phyloP scores from a whole-genome alignment of 2,888 invertebrate species.

The Tolmerus cingulatus region DNA sequence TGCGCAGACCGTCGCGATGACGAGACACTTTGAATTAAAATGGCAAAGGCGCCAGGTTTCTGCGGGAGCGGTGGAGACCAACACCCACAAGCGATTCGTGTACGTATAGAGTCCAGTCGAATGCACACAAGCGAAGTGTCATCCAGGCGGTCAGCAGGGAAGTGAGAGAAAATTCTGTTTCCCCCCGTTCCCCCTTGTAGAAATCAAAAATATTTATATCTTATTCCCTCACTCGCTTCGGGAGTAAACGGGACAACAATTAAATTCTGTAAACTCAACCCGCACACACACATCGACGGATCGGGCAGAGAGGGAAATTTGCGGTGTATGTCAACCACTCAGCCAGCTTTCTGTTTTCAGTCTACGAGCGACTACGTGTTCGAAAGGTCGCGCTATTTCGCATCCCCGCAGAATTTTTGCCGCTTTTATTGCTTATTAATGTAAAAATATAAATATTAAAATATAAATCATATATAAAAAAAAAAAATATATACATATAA shows the following conservation, averaged over 20 bases:
- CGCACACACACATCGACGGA: background rate
- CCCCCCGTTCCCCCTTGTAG: no score
- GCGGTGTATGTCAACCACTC: background rate
- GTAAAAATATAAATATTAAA: constrained; percentile 42
- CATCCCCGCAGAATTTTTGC: constrained; percentile 54
- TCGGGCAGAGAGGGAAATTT: background rate
- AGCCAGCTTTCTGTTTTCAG: constrained; percentile 54
- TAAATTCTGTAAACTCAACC: no score
- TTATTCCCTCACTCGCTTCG: background rate
- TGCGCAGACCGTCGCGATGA: background rate
- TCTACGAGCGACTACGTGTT: constrained; percentile 64
- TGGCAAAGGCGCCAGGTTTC: constrained; percentile 3
- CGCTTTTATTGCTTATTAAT: constrained; percentile 54
- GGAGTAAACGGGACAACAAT: background rate
- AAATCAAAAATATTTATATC: background rate
- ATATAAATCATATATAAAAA: background rate
- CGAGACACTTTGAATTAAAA: background rate
- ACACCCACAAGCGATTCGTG: background rate
- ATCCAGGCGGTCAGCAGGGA: background rate
- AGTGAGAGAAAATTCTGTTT: background rate
- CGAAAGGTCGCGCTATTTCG: constrained; percentile 61
- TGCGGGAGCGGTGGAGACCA: background rate
- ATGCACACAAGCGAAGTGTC: background rate
- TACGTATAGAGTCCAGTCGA: background rate
- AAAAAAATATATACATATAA: background rate